A percentile compares a stretch with the other conserved stretches of the same genome.
These are phyloP conservation scores for Synanceia verrucosa DNA, from an alignment of 2,797 vertebrate species.

Conservation along the genomic window DNA sequence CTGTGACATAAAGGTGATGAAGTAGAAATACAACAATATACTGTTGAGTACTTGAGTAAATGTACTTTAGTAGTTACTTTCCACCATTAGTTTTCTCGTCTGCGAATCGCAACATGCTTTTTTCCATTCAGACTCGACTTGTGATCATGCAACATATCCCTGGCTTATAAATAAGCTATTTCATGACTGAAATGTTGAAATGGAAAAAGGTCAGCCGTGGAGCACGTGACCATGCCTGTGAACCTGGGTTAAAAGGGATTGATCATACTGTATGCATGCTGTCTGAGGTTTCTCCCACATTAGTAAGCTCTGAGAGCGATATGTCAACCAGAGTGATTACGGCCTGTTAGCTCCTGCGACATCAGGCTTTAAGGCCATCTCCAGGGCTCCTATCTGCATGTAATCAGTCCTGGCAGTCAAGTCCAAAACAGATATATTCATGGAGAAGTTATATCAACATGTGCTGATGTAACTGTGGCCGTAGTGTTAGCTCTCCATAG, in stretches of 20 bases:
- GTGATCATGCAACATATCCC: conserved; percentile 31
- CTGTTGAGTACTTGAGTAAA: neutral
- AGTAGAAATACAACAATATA: neutral
- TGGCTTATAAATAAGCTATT: conserved; percentile 53
- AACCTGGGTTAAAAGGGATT: conserved; percentile 34
- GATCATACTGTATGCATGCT: conserved; percentile 14
- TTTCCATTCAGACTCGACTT: conserved; percentile 5
- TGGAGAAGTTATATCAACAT: conserved; percentile 10
- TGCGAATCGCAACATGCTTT: neutral
- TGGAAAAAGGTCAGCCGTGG: conserved; percentile 34
- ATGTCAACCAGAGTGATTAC: conserved; percentile 74
- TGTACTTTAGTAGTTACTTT: neutral
- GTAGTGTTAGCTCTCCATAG: conserved; percentile 5
- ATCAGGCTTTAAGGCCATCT: conserved; percentile 67
- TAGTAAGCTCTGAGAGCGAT: conserved; percentile 54
- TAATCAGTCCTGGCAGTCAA: conserved; percentile 64
- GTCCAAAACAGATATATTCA: conserved; percentile 48
- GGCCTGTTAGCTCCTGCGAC: conserved; percentile 69
- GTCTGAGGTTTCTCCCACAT: conserved; percentile 46
- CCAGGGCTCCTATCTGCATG: conserved; percentile 48
- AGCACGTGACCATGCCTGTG: conserved; percentile 36
- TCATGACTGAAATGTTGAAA: conserved; percentile 50
- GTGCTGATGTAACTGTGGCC: conserved; percentile 21
- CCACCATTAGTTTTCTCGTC: neutral
- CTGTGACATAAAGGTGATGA: neutral